Base-by-base conservation (phyloP, 2,888 invertebrate species). In the Pseudococcus viburni region DNA sequence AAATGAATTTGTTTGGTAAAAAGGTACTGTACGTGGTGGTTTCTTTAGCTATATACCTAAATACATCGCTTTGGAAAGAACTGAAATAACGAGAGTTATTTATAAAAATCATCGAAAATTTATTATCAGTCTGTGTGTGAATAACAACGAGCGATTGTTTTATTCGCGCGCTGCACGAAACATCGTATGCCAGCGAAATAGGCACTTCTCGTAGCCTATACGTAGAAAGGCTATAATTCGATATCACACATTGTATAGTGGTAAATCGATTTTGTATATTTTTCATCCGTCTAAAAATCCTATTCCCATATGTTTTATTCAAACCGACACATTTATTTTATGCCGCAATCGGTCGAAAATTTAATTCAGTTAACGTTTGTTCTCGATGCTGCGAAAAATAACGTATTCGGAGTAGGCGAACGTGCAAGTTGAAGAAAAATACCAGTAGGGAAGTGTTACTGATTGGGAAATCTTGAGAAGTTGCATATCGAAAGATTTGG, bases 61-160 rank as follows among this genome's bases (percentile, higher is more conserved):
- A 64, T 64, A 22, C 11, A 64, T 59, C 42, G 42, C 42, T 42
- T 42, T 3, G 42, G 8, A 9, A 9, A 59, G 59, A 68, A 11
- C 17, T 26, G 26, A 68, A 68, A 68, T 68, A 68, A 26, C 26
- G 68, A 68, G 68, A 11, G 68, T 68, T 68, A 68, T 68, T 68
- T 68, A 26, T 68, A 68, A 68, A 68, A 68, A 68, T 68, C 68
- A 68, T 68, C 17, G 73, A 33, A 73, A 73, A 68, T 68, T 73
- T 73, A 73, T 73, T 73, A 73, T 33, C 73, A 26, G 73, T 33
- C 73, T 73, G 33, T 73, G 33, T 73, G 73, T 33, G 33, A 33
- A 73, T 73, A 39, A 73, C 73, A 73, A 33, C 17, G 11, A 73
- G 6, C 73, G 33, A 73, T 73, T 73, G 73, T 73, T 73, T 64